Evolutionary conservation across 92 coral and sea anemone species (phyloP), one percentile per base, ranked within the genome.

Genomic region (Isaurus tuberculatus): DNA sequence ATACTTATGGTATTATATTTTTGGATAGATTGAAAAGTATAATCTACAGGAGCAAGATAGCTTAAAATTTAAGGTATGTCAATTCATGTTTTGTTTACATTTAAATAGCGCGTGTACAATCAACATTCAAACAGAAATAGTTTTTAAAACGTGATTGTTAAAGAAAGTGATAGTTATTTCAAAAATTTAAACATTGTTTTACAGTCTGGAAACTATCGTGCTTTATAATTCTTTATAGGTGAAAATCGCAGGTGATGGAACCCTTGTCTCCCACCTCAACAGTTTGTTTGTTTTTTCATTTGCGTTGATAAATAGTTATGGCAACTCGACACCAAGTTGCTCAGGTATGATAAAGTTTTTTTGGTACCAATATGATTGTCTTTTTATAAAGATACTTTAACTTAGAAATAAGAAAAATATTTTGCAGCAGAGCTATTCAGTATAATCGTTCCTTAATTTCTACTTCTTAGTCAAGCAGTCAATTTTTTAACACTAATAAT

Each of bases 251-350:
- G 75, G 55, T 70, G 75, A 70, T 70, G 75, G 75, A 70, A 70
- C 75, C 0, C 55, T 19, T 9, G 22, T 70, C 55, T 70, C 53
- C 53, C 3, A 70, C 32, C 57, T 70, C 57, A 70, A 55, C 30
- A 70, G 75, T 70, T 22, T 70, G 75, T 70, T 70, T 70, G 75
- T 70, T 15, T 70, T 70, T n/a, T 70, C 75, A n/a, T 70, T 70
- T n/a, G 53, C 75, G 16, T 0, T 70, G 57, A 20, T n/a, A n/a
- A 55, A 70, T 37, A 1, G 25, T 2, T 68, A 49, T 70, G 57
- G 57, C 32, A 70, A 70, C 75, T 70, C 32, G 1, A 10, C 75
- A 70, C 33, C 73, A 22, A 68, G 73, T 13, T 32, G 46, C 1
- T 68, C 73, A 68, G 73, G 73, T 68, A 33, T 68, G 73, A 20